phyloP scores from a whole-genome alignment of 2,888 invertebrate genomes.

The Bugula neritina region DNA sequence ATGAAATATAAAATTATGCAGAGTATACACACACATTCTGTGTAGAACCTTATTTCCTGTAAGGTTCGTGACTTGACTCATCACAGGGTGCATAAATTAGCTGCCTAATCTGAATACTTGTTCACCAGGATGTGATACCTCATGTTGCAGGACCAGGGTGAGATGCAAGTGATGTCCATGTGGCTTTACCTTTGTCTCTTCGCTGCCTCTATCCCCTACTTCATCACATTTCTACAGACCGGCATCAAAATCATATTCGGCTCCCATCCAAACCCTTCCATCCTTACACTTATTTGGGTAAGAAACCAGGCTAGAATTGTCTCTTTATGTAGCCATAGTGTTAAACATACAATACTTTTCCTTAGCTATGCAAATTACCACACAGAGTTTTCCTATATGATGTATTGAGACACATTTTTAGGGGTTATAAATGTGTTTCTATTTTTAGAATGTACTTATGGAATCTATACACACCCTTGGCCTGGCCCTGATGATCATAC shows the following conservation, averaged over 20 bases:
- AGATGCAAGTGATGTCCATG: neutral
- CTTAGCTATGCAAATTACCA: too few relatives aligned
- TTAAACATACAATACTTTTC: too few relatives aligned
- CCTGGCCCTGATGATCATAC: constrained; percentile 45
- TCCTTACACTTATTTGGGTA: constrained; percentile 20
- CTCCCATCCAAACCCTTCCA: neutral
- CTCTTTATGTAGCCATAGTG: too few relatives aligned
- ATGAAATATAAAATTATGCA: too few relatives aligned
- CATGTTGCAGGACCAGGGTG: neutral
- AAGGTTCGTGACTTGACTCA: too few relatives aligned
- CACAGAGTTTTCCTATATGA: too few relatives aligned
- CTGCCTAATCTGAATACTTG: neutral
- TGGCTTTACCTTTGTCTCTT: constrained; percentile 23
- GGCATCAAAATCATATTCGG: constrained; percentile 23
- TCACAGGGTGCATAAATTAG: neutral
- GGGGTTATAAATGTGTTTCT: neutral
- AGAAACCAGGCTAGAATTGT: too few relatives aligned
- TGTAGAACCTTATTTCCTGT: too few relatives aligned
- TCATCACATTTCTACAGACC: constrained; percentile 20
- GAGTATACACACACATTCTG: too few relatives aligned
- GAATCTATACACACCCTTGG: constrained; percentile 45
- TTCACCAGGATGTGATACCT: neutral
- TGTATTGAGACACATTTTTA: too few relatives aligned
- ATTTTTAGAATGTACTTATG: constrained; percentile 37
- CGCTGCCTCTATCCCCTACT: constrained; percentile 24